These are phyloP conservation scores for Blastobasis lacticolella DNA, from an alignment of 2,888 invertebrate genomes.

Conservation along the genomic window DNA sequence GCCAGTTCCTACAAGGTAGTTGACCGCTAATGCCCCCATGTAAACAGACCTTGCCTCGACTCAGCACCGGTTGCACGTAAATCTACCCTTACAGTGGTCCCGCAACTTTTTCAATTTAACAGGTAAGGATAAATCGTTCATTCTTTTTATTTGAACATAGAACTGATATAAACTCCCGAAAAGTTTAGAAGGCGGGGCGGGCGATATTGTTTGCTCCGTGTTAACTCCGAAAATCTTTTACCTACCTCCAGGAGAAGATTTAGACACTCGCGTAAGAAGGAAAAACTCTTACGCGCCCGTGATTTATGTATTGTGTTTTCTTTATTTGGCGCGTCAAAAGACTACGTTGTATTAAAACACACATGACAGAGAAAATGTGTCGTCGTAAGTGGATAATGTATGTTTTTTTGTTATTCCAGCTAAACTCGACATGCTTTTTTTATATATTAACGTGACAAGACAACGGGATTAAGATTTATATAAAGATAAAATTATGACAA, in stretches of 20 bases:
- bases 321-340: not conserved
- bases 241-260: slow-evolving; percentile 22
- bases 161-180: slow-evolving; percentile 65
- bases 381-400: too few species aligned
- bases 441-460: too few species aligned
- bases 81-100: slow-evolving; percentile 67
- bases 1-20: too few species aligned
- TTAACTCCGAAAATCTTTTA: slow-evolving; percentile 50
- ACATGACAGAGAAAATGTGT: not conserved
- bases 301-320: slow-evolving; percentile 1
- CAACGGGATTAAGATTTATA: too few species aligned
- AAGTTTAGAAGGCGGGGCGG: slow-evolving; percentile 42
- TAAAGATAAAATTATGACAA: too few species aligned
- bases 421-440: too few species aligned
- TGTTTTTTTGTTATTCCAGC: too few species aligned
- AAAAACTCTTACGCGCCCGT: slow-evolving; percentile 1
- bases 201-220: slow-evolving; percentile 53
- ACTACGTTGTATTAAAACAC: not conserved
- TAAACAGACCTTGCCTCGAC: slow-evolving; percentile 12
- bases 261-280: slow-evolving; percentile 5
- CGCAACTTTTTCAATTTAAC: slow-evolving; percentile 74
- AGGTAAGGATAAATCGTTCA: slow-evolving; percentile 73
- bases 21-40: too few species aligned
- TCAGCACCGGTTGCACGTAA: slow-evolving; percentile 67
- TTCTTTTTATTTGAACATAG: slow-evolving; percentile 72